Base-by-base conservation (phyloP, 2,797 vertebrate genomes). In the Darevskia nairensis region DNA sequence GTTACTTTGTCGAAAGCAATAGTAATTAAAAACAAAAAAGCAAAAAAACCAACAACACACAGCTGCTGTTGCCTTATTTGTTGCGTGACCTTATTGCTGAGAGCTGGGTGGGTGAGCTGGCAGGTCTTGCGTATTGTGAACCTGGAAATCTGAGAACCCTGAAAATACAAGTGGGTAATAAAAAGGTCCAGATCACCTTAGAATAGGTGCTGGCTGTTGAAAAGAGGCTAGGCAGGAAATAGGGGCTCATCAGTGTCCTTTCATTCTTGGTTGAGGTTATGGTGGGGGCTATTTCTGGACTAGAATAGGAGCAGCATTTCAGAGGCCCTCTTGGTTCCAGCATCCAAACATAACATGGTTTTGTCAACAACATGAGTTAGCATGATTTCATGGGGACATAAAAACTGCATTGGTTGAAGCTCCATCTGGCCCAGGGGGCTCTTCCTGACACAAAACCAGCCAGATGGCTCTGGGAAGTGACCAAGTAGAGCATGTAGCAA, bases 1-100 rank as follows among this genome's bases (percentile, higher is more conserved):
- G 89, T 94, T 95, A 94, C 94, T 96, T 95, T 96, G 95, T 93
- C 95, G 95, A 77, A 94, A 93, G 92, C 94, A 87, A 92, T 64
- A 86, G 88, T 17, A 97, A 96, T 96, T 95, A 96, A 96, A 83
- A 86, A 11, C 83, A 89, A 84, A 84, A 46, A 27, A 29, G 69
- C 27, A 55, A 55, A 66, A 8, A 50, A 66, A 8, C 25, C 7
- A 32, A 59, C 9, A 86, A 94, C 94, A 89, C 90, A 84, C 71
- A 55, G 46, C 21, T 9, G 4, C 5, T 76, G 21, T 69, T 29
- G 46, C 17, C 6, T 41, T 75, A 2, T 44, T 44, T 46, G 1
- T 35, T n/a, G 27, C 2, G 1, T 21, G 9, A 17, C 13, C 4
- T 61, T 17, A 15, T 15, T 27, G 4, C 13, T 25, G 1, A 9